A percentile compares a stretch with the other conserved stretches of the same genome.
phyloP scores from a whole-genome alignment of 2,797 vertebrate species.

The Oceanodroma leucorhoa region DNA sequence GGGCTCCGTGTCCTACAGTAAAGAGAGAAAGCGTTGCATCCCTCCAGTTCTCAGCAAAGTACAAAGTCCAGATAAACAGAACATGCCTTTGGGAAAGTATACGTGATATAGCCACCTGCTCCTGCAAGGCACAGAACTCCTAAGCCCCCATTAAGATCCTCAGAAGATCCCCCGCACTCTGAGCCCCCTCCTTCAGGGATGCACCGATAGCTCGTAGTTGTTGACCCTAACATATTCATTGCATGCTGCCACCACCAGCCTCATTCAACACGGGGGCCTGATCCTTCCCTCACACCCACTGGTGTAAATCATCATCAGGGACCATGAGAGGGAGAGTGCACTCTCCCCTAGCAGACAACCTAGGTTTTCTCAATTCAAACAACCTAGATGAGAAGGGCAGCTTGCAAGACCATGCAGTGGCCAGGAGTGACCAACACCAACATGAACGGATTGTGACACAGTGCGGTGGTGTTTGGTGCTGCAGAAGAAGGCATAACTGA shows the following conservation, averaged over 20 bases:
- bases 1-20: not conserved
- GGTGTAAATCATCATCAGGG: not conserved
- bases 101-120: accelerated
- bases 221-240: not conserved
- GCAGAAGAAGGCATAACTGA: not conserved
- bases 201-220: accelerated
- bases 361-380: not conserved
- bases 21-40: not conserved
- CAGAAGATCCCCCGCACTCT: too few relatives aligned
- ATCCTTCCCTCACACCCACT: not conserved
- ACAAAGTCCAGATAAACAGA: not conserved
- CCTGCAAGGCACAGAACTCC: not conserved
- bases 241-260: not conserved
- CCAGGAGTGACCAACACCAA: not conserved
- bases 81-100: not conserved
- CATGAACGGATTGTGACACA: not conserved
- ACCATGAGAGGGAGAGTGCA: not conserved
- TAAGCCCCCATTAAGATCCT: not conserved
- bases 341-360: not conserved
- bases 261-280: not conserved
- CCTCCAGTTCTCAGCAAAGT: not conserved
- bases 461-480: not conserved
- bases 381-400: not conserved
- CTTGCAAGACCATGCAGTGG: not conserved
- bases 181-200: not conserved